Evolutionary conservation across 2,888 invertebrate species (phyloP).

Genomic region (Penaeus monodon): DNA sequence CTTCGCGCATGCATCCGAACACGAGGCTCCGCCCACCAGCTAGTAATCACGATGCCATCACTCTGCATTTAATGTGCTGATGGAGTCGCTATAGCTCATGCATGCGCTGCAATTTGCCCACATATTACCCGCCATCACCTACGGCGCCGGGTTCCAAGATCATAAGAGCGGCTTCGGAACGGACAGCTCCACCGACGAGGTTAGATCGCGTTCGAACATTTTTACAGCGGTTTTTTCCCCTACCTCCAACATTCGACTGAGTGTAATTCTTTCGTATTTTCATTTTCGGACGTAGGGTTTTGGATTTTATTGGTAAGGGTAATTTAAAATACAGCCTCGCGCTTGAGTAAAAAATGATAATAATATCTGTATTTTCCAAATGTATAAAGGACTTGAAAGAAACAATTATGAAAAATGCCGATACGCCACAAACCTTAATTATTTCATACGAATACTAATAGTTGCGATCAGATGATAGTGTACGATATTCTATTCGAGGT

Average conservation of each 20-base stretch:
- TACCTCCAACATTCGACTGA: conserved; percentile 28
- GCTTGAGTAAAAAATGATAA: conserved; percentile 18
- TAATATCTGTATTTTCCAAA: conserved; percentile 11
- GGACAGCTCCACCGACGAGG: conserved; percentile 50
- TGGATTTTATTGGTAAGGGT: conserved; percentile 2
- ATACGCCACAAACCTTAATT: conserved; percentile 21
- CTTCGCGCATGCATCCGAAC: conserved; percentile 52
- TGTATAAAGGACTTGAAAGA: conserved; percentile 5
- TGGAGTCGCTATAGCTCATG: conserved; percentile 64
- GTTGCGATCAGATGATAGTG: conserved; percentile 39
- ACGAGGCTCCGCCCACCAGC: conserved; percentile 59
- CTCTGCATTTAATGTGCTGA: conserved; percentile 64
- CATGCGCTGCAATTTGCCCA: conserved; percentile 63
- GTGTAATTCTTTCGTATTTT: conserved; percentile 22
- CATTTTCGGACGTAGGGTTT: conserved; percentile 28
- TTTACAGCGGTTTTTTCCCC: conserved; percentile 52
- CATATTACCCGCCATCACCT: conserved; percentile 61
- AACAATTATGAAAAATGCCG: conserved; percentile 41
- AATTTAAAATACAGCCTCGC: neutral
- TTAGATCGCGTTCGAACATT: conserved; percentile 53
- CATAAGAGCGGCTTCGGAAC: conserved; percentile 58
- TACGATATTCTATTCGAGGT: conserved; percentile 41
- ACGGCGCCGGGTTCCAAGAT: conserved; percentile 58
- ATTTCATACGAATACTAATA: conserved; percentile 32
- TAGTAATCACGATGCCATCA: conserved; percentile 62